These are phyloP conservation scores for Enteromius fasciolatus DNA, from an alignment of 2,797 vertebrate species.

Conservation along the genomic window DNA sequence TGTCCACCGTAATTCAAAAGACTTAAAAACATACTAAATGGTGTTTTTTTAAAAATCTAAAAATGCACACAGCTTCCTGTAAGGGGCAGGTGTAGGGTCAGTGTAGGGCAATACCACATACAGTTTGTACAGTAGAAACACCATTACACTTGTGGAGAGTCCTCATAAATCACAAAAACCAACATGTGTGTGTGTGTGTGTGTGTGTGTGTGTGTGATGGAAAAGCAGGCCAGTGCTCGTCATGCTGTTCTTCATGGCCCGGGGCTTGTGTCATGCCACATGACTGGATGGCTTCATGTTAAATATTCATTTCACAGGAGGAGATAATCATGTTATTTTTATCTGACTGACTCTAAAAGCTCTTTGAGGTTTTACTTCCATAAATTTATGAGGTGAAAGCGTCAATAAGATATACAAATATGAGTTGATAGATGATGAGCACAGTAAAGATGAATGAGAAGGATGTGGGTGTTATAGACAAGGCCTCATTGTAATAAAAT, in stretches of 20 bases:
- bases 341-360: constrained; percentile 47
- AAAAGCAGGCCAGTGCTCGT: constrained; percentile 71
- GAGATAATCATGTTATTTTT: constrained; percentile 64
- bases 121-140: no score
- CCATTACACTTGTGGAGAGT: no score
- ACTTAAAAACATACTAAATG: no score
- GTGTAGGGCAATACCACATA: no score
- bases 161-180: no score
- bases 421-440: constrained; percentile 3
- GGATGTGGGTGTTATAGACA: no score
- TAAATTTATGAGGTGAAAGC: constrained; percentile 9
- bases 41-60: no score
- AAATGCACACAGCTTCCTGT: no score
- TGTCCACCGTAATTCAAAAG: no score
- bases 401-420: neutral
- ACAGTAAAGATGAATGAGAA: neutral
- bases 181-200: constrained; percentile 12
- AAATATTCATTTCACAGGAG: constrained; percentile 67
- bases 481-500: neutral
- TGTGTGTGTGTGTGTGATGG: constrained; percentile 54
- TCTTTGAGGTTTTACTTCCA: constrained; percentile 1
- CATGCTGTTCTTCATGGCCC: constrained; percentile 66
- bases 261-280: constrained; percentile 67
- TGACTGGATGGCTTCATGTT: constrained; percentile 71
- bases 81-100: no score